Base-by-base conservation (phyloP, 2,888 invertebrate species). In the Chromoteleia sp. region DNA sequence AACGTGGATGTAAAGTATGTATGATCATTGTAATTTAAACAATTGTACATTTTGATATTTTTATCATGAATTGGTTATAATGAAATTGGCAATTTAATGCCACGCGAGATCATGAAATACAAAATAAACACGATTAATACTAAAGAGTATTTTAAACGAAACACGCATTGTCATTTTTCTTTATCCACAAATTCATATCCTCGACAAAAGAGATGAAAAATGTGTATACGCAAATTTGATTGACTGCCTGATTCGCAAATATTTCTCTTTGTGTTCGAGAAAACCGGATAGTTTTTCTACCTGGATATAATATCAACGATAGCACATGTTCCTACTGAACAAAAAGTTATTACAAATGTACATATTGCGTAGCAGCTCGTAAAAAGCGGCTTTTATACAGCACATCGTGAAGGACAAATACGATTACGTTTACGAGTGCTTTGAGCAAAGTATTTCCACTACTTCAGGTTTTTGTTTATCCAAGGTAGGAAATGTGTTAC, bases 391-490 rank as follows among this genome's bases (percentile, higher is more conserved):
- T 61, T 56, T 50, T 5, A 19, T 33, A 17, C 45, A 52, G 59
- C 29, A 54, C 21, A 43, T 29, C 21, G 17, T 39, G 48, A 63
- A 50, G 15, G 21, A 50, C 36, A 67, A 21, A 61, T 48, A 70
- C 41, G 48, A 58, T 63, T 63, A 67, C 41, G 19, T 63, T 81
- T 71, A 76, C 58, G 56, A 59, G 65, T 59, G 56, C 52, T 65
- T 75, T 67, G 67, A 65, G 75, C 54, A 68, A 74, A 71, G n/a
- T 50, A 63, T 63, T 80, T 65, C 21, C 73, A 75, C 87, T 93
- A 95, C 91, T 95, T 95, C 67, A 96, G 93, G 92, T 97, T 97
- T 92, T 97, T 97, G 87, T 94, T 94, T 88, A 97, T 97, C 97
- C 97, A 97, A 19, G 96, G 95, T 86, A 97, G 91, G 93, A 97